Evolutionary conservation across 2,113 vertebrate genomes (phyloP).

Genomic region (Procavia capensis): DNA sequence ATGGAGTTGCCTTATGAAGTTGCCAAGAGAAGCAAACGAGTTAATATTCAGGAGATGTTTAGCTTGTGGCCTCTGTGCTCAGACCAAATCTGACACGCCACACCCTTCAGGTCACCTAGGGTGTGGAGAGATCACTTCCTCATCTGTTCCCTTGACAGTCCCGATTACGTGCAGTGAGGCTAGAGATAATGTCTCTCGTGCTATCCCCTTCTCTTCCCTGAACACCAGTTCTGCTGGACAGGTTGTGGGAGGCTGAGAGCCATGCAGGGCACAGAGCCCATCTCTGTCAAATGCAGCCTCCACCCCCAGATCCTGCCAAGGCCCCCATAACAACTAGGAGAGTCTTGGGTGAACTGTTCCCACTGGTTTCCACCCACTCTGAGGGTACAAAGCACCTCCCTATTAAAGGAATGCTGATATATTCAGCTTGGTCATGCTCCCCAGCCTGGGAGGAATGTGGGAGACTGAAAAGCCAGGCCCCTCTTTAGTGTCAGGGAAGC

Average conservation of each 20-base stretch:
- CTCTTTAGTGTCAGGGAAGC: neutral
- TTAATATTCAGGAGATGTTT: too few species aligned
- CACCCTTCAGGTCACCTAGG: neutral
- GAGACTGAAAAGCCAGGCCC: neutral
- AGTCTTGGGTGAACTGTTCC: neutral
- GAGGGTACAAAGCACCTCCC: neutral
- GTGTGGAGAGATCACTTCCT: neutral
- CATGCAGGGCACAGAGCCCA: neutral
- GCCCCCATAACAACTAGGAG: neutral
- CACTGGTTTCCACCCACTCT: neutral
- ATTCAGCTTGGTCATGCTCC: neutral
- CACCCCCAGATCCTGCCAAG: neutral
- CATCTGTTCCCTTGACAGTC: neutral
- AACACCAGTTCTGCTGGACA: accelerated
- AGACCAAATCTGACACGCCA: neutral
- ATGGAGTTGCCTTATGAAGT: accelerated
- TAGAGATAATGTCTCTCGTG: neutral
- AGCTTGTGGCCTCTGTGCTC: neutral
- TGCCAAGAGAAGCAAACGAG: neutral
- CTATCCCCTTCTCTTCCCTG: neutral
- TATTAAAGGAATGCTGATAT: neutral
- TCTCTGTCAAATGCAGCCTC: neutral
- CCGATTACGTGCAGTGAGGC: slow-evolving; percentile 7
- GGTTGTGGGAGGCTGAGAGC: neutral
- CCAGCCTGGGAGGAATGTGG: neutral